Conservation (phyloP, 2,888 invertebrate species). For the Tetragnatha montana region DNA sequence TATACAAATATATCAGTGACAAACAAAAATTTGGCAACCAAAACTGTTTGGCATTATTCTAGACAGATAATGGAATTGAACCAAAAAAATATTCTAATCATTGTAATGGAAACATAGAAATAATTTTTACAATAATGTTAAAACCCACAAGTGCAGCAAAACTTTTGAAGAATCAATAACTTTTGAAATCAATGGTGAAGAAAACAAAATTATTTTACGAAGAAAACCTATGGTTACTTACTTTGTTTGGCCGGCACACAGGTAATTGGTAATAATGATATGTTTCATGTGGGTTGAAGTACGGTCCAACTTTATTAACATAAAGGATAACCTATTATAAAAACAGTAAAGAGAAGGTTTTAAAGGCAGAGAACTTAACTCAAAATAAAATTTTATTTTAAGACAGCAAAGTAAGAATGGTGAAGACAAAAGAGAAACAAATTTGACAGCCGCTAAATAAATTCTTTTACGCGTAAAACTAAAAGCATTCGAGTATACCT, state of each 20-base stretch:
- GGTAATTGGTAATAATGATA: constrained; percentile 79
- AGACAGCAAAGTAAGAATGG: not conserved
- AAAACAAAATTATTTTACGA: not conserved
- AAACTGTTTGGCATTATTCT: no score
- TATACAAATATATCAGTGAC: no score
- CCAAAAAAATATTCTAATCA: no score
- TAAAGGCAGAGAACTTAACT: not conserved
- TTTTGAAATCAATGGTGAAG: no score
- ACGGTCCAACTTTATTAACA: constrained; percentile 79
- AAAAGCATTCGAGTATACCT: constrained; percentile 15
- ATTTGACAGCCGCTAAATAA: constrained; percentile 1
- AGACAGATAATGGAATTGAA: no score
- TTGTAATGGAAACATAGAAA: no score
- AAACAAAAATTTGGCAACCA: no score
- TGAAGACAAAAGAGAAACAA: not conserved
- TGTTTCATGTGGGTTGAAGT: constrained; percentile 79
- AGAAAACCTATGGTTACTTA: constrained; percentile 72
- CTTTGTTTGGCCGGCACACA: constrained; percentile 78
- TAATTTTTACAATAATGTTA: no score
- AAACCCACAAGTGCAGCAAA: no score
- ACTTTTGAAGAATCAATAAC: no score
- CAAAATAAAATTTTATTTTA: not conserved
- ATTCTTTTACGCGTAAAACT: not conserved
- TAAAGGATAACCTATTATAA: constrained; percentile 76
- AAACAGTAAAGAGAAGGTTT: not conserved